Conservation (phyloP, 2,888 invertebrate genomes). For the Conomelus anceps region DNA sequence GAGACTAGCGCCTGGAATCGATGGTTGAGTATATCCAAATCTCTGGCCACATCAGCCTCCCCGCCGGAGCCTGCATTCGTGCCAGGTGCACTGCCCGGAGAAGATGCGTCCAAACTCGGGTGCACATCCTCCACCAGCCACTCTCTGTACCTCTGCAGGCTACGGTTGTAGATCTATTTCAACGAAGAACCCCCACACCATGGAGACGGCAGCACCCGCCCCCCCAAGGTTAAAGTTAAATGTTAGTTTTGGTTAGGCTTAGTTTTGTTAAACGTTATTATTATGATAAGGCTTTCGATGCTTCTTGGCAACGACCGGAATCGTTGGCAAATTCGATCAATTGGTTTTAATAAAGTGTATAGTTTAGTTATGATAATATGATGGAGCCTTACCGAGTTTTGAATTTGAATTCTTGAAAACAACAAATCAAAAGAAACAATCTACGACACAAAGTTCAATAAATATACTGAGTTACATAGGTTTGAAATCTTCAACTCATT, state of each 20-base stretch:
- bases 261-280: conserved; percentile 21
- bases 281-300: not conserved
- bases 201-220: no score
- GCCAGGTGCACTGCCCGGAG: conserved; percentile 40
- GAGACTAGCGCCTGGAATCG: conserved; percentile 67
- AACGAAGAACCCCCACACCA: conserved; percentile 34
- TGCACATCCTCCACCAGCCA: conserved; percentile 75
- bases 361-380: not conserved
- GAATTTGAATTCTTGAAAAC: not conserved
- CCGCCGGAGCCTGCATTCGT: conserved; percentile 40
- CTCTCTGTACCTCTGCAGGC: conserved; percentile 77
- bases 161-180: conserved; percentile 84
- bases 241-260: conserved; percentile 39
- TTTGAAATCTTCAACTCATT: no score
- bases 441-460: no score
- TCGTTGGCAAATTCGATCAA: not conserved
- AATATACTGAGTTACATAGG: no score
- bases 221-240: conserved; percentile 23
- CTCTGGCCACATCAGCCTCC: conserved; percentile 67
- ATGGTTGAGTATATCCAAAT: conserved; percentile 74
- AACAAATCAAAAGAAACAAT: not conserved
- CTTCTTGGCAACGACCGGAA: not conserved
- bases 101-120: conserved; percentile 63
- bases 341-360: not conserved
- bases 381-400: not conserved